Base-by-base conservation (phyloP, 2,888 invertebrate genomes). In the Caenorhabditis angaria region DNA sequence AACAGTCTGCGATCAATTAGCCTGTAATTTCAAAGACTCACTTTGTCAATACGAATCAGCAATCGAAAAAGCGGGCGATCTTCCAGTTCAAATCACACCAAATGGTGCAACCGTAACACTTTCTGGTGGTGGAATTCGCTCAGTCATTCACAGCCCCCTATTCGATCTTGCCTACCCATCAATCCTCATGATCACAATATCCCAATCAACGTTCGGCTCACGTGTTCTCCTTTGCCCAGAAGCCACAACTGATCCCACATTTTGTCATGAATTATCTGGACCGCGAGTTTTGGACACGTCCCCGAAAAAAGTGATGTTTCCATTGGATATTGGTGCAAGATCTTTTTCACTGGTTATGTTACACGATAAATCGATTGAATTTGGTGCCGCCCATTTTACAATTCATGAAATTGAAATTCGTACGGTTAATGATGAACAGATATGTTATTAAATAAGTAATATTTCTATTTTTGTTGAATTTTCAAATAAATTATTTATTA, bases 341-440 rank as follows among this genome's bases (percentile, higher is more conserved):
- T 81, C 77, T 18, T 86, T 85, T 41, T 81, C 81, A 4, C 60
- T 86, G 12, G 81, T 86, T 18, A 76, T 82, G 18, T 61, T 77
- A 10, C 86, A 86, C 68, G 85, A 85, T 56, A 84, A 86, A 54
- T 78, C 78, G 2, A 65, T 69, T 12, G 78, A 81, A 61, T 81
- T 81, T 56, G 81, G 81, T 29, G 61, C 73, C 18, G 81, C 80
- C 4, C 56, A 55, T 3, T 81, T 81, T 70, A 50, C 65, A 18
- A 65, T 80, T 20, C 68, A 76, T 32, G 69, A 73, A 1, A 78
- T 81, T 35, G 70, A 78, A 14, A 54, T 81, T 6, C 50, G 72
- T 32, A 76, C 72, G 18, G 68, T 65, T 12, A 75, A 75, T 29
- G 70, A 78, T 60, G 65, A 74, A 28, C 68, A 68, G 54, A 60